Conservation (phyloP, 2,888 invertebrate genomes). For the Agrilus biguttatus region DNA sequence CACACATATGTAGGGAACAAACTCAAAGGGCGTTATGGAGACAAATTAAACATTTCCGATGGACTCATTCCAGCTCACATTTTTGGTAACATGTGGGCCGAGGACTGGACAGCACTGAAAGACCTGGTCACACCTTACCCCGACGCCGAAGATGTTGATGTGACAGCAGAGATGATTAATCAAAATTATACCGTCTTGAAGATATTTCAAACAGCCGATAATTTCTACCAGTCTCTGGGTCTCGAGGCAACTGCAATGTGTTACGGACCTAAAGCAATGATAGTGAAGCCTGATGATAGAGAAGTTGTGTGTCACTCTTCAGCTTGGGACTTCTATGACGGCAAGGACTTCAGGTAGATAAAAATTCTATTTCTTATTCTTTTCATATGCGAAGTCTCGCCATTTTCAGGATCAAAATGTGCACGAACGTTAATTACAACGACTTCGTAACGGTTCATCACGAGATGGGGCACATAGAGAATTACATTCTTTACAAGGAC, state of each 20-base stretch:
- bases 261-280: conserved; percentile 36
- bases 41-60: conserved; percentile 30
- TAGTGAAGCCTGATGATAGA: conserved; percentile 41
- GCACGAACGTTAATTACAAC: conserved; percentile 38
- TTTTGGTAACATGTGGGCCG: conserved; percentile 55
- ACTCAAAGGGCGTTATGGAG: conserved; percentile 36
- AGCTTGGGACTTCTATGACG: conserved; percentile 55
- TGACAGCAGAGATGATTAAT: conserved; percentile 34
- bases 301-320: conserved; percentile 50
- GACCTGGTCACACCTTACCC: conserved; percentile 38
- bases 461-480: conserved; percentile 56
- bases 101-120: conserved; percentile 41
- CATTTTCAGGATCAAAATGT: conserved; percentile 41
- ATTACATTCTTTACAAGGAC: conserved; percentile 43
- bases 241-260: conserved; percentile 43
- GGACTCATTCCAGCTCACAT: conserved; percentile 54
- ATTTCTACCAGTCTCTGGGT: conserved; percentile 43
- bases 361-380: conserved; percentile 1
- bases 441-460: conserved; percentile 56
- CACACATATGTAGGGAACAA: conserved; percentile 48
- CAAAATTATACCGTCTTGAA: conserved; percentile 31
- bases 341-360: conserved; percentile 45
- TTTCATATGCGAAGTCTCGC: neutral
- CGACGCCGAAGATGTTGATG: conserved; percentile 30
- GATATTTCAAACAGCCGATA: conserved; percentile 44